phyloP scores from a whole-genome alignment of 1,140 invertebrate genomes.

The Drosophila navojoa region DNA sequence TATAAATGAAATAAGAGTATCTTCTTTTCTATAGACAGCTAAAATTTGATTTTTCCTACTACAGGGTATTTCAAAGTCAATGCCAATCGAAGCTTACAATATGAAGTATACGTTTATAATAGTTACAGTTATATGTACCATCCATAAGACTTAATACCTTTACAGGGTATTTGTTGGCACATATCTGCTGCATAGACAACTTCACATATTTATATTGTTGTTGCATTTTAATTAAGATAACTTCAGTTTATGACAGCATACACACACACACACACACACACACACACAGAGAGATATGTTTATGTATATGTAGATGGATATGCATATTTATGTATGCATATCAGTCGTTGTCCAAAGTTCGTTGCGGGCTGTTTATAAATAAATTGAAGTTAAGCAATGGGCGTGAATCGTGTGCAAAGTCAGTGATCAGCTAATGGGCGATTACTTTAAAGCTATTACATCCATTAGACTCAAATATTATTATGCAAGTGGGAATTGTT shows the following conservation, averaged over 20 bases:
- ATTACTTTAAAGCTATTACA: conserved; percentile 12
- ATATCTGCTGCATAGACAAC: not conserved
- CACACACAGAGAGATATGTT: no score
- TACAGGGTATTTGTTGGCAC: conserved; percentile 5
- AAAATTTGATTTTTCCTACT: no score
- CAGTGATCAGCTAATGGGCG: conserved; percentile 20
- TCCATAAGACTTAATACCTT: not conserved
- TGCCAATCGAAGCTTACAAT: not conserved
- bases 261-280: conserved; percentile 1
- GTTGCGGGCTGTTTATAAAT: conserved; percentile 39
- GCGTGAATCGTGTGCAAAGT: conserved; percentile 17
- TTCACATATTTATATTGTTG: conserved; percentile 51
- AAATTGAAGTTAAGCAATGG: conserved; percentile 36
- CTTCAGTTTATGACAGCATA: conserved; percentile 64
- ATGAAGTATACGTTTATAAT: no score
- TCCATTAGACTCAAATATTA: not conserved
- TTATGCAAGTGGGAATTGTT: not conserved
- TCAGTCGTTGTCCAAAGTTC: conserved; percentile 43
- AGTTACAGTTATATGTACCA: not conserved
- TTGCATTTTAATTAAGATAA: conserved; percentile 78
- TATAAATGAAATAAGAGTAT: no score
- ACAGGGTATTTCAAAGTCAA: not conserved
- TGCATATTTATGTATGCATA: conserved; percentile 41
- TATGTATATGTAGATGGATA: not conserved
- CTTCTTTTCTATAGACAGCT: no score